Evolutionary conservation across 2,797 vertebrate species (phyloP).

Genomic region (Pteropus rufus): DNA sequence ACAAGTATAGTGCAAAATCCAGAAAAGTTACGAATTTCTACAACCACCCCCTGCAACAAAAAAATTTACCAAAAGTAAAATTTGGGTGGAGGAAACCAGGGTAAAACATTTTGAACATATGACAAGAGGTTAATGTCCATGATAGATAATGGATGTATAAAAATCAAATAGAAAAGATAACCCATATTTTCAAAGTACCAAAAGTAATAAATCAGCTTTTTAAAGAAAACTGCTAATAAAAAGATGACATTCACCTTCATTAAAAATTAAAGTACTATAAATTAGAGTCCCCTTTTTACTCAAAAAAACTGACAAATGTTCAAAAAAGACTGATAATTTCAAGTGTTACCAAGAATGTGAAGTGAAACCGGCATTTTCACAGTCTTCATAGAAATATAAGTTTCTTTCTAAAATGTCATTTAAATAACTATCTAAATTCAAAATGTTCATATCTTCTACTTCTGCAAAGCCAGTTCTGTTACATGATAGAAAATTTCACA

Average conservation of each 20-base stretch:
- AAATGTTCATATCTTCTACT: not conserved
- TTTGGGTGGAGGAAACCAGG: not conserved
- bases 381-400: not conserved
- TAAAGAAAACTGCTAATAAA: not conserved
- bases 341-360: not conserved
- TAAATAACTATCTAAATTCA: not conserved
- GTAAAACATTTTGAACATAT: not conserved
- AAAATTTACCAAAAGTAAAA: not conserved
- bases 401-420: not conserved
- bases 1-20: not conserved
- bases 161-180: not conserved
- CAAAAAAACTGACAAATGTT: not conserved
- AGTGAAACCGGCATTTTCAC: not conserved
- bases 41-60: not conserved
- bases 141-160: not conserved
- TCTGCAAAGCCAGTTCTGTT: not conserved
- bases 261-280: conserved; percentile 24
- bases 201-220: not conserved
- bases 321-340: not conserved
- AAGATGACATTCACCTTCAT: not conserved
- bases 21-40: not conserved
- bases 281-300: not conserved
- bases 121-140: not conserved
- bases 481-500: not conserved
- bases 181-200: not conserved